Base-by-base conservation (phyloP, 92 coral and sea anemone species). In the Phymanthus crucifer region DNA sequence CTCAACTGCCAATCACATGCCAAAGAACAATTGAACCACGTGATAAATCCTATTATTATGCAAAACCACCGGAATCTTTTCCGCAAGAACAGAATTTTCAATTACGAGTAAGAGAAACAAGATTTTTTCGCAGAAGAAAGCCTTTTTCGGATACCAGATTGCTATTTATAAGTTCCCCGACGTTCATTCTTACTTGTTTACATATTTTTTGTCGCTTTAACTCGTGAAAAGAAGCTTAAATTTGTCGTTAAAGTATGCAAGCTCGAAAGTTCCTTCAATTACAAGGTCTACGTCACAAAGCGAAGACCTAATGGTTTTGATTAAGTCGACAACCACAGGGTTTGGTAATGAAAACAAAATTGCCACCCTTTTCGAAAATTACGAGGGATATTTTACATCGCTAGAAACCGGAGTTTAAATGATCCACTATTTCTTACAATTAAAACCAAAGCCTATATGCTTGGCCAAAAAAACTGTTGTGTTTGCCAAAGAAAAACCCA, bases 1-100 rank as follows among this genome's bases (percentile, higher is more conserved):
- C 92, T 71, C 80, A 84, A 75, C 92, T 88, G 92, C 92, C 92
- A 88, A 88, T 88, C 92, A 88, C 83, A 88, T 79, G 89, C 89
- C 86, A 78, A 81, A 80, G 89, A 84, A 88, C 86, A 86, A 88
- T 83, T 80, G 83, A 61, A 72, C 67, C 92, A 88, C 92, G 92
- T 88, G 92, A 88, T 79, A 40, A 80, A 81, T 71, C 68, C 84
- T 80, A 83, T 88, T 83, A 84, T 85, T 79, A 83, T 79, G 87
- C 83, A 84, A 80, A 88, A 86, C 92, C 87, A 83, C 86, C 88
- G 92, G 84, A 84, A 80, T 88, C 80, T 82, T 85, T 87, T 82
- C 82, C 82, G 83, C 77, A 81, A 82, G 86, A 82, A 73, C 77
- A 82, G 86, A 82, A 82, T 82, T 74, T 82, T 58, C 86, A 82